Evolutionary conservation across 2,113 vertebrate species (phyloP).

Genomic region (Rhinolophus ferrumequinum): DNA sequence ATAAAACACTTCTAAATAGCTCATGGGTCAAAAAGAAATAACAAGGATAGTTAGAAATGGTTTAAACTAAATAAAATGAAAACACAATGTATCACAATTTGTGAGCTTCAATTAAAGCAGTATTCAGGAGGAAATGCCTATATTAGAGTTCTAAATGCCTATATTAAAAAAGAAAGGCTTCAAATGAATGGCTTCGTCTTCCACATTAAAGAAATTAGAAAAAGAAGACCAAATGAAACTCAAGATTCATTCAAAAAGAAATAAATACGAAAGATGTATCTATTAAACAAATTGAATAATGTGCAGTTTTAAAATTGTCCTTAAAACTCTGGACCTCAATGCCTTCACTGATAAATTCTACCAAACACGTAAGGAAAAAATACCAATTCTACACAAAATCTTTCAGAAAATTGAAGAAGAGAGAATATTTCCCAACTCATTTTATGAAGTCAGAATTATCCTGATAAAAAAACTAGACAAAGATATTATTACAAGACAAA

Average conservation of each 20-base stretch:
- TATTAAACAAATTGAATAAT: not conserved
- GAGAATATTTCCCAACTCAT: not conserved
- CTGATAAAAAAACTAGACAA: not conserved
- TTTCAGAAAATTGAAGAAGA: not conserved
- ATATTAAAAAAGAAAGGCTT: not conserved
- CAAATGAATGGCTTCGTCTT: not conserved
- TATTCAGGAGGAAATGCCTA: not conserved
- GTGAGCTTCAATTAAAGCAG: not conserved
- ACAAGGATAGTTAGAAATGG: not conserved
- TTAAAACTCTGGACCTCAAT: not conserved
- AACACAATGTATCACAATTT: not conserved
- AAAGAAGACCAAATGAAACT: not conserved
- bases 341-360: not conserved
- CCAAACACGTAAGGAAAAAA: not conserved
- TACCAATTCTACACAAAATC: not conserved
- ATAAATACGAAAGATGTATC: not conserved
- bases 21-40: not conserved
- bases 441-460: not conserved
- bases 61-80: not conserved
- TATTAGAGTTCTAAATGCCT: not conserved
- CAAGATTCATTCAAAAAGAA: not conserved
- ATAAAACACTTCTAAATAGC: not conserved
- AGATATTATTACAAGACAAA: not conserved
- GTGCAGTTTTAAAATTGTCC: not conserved
- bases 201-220: not conserved